Percentiles rank a stretch among this genome's conserved stretches.
Evolutionary conservation across 2,888 invertebrate genomes (phyloP).

Genomic region (Gerris lacustris): DNA sequence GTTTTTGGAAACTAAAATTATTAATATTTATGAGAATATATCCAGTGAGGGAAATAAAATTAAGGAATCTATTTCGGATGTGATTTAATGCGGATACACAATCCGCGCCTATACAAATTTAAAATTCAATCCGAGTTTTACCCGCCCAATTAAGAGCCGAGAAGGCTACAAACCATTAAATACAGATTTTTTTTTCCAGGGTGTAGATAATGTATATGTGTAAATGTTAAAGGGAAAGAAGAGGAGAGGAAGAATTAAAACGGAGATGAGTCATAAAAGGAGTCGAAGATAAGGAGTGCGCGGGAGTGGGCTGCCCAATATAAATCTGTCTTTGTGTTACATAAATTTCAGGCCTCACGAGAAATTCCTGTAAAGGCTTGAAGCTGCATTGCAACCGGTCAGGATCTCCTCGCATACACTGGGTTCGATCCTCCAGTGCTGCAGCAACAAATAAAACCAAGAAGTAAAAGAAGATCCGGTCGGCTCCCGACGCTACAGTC

Average conservation of each 20-base stretch:
- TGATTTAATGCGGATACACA: background rate
- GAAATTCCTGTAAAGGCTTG: background rate
- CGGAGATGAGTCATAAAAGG: constrained; percentile 3
- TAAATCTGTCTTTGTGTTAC: background rate
- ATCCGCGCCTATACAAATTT: background rate
- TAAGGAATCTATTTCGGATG: no score
- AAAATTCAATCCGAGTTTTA: constrained; percentile 3
- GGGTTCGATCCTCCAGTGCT: no score
- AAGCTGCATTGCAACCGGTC: background rate
- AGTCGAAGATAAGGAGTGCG: background rate
- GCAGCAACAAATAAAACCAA: no score
- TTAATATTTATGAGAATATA: no score
- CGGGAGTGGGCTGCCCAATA: background rate
- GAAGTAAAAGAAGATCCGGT: no score
- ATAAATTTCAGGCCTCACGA: background rate
- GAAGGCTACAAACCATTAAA: background rate
- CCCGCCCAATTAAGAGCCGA: background rate
- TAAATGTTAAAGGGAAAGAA: no score
- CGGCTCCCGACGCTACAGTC: no score
- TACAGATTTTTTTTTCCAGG: background rate
- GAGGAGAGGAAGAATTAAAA: background rate
- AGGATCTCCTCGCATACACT: background rate
- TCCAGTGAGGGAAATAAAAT: no score
- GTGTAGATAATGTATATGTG: no score
- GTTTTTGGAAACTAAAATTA: no score